Evolutionary conservation across 1,140 invertebrate species (phyloP).

Genomic region (Lordiphosa mommai): DNA sequence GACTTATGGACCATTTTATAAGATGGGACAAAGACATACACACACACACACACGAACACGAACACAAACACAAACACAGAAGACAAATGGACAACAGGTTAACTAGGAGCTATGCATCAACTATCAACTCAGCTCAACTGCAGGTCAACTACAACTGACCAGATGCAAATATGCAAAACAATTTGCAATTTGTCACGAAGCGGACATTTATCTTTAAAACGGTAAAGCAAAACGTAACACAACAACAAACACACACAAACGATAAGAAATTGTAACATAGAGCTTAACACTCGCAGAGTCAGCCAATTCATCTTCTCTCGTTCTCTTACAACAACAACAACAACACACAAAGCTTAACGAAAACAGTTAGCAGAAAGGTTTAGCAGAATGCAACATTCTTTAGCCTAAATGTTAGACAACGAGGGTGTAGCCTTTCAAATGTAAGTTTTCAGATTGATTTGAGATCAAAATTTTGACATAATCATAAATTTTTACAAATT

Average conservation of each 20-base stretch:
- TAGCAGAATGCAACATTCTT: no score
- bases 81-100: slow-evolving; percentile 1
- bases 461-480: no score
- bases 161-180: slow-evolving; percentile 32
- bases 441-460: no score
- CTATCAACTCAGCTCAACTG: slow-evolving; percentile 10
- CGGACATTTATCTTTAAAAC: slow-evolving; percentile 49
- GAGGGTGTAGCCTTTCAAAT: no score
- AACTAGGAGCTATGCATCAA: slow-evolving; percentile 7
- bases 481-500: no score
- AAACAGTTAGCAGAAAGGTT: no score
- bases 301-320: background rate
- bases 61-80: slow-evolving; percentile 9
- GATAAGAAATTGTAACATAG: slow-evolving; percentile 25
- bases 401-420: no score
- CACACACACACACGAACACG: no score
- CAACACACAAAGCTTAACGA: no score
- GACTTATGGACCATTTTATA: slow-evolving; percentile 39
- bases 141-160: slow-evolving; percentile 3
- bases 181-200: slow-evolving; percentile 63
- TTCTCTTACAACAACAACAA: no score
- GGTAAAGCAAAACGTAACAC: slow-evolving; percentile 22
- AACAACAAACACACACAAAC: slow-evolving; percentile 28
- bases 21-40: no score
- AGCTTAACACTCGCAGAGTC: background rate